Conservation (phyloP, 2,888 invertebrate genomes). For the Morpho helenor region DNA sequence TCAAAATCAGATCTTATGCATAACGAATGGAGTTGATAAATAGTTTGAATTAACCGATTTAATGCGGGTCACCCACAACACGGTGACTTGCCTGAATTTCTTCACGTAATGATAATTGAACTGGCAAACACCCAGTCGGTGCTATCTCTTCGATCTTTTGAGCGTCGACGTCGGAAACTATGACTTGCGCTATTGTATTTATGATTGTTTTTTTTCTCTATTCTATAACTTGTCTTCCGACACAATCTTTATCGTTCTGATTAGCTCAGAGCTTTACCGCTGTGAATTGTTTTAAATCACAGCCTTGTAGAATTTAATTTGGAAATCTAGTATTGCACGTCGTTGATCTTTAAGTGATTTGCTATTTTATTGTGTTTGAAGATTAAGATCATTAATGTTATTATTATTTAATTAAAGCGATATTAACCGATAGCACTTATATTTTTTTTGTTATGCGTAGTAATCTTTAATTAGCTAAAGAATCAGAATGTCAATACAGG, state of each 20-base stretch:
- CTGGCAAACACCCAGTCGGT: conserved; percentile 76
- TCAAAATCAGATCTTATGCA: conserved; percentile 76
- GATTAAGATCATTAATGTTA: neutral
- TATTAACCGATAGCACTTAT: too few relatives aligned
- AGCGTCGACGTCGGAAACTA: conserved; percentile 64
- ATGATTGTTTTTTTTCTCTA: conserved; percentile 63
- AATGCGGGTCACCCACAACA: conserved; percentile 78
- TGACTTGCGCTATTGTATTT: conserved; percentile 75
- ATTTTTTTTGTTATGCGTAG: too few relatives aligned
- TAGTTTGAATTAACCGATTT: conserved; percentile 79
- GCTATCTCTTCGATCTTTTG: conserved; percentile 69
- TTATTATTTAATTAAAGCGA: too few relatives aligned
- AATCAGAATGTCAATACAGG: too few relatives aligned
- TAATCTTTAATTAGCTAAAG: too few relatives aligned
- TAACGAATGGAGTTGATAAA: conserved; percentile 77
- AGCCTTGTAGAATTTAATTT: conserved; percentile 54
- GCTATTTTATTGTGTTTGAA: conserved; percentile 8
- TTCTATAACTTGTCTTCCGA: conserved; percentile 68
- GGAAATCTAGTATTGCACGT: conserved; percentile 28
- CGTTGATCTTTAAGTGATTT: conserved; percentile 12
- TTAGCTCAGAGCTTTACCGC: conserved; percentile 72
- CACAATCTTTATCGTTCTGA: conserved; percentile 78
- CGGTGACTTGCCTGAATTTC: conserved; percentile 67
- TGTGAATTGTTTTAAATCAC: conserved; percentile 69
- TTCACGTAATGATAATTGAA: conserved; percentile 76